These are phyloP conservation scores for Symphodus melops DNA, from an alignment of 2,113 vertebrate species.

Conservation along the genomic window DNA sequence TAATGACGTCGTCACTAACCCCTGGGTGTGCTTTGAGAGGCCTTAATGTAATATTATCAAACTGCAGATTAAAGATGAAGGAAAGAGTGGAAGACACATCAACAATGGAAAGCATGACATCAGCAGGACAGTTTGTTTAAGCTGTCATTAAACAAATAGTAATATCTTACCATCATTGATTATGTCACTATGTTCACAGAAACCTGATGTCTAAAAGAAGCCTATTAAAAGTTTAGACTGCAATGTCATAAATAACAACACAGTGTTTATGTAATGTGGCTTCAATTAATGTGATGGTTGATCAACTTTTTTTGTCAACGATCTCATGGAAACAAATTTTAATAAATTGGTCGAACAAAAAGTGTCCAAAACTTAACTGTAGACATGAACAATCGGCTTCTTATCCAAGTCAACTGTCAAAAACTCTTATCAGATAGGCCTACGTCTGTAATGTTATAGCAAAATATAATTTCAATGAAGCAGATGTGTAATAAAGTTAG, in stretches of 20 bases:
- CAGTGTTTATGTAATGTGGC: no score
- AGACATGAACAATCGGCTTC: no score
- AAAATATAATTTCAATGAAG: not conserved
- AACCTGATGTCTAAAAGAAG: not conserved
- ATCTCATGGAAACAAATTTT: not conserved
- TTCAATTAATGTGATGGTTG: not conserved
- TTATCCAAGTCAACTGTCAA: no score
- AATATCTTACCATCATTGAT: constrained; percentile 32
- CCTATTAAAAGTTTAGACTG: constrained; percentile 16
- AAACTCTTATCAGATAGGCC: no score
- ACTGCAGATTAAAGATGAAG: not conserved
- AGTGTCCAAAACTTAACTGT: not conserved
- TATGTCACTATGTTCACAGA: constrained; percentile 54
- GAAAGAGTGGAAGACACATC: not conserved
- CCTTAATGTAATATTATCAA: not conserved
- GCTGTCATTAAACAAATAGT: constrained; percentile 42
- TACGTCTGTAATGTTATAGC: not conserved
- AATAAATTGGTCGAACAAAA: not conserved
- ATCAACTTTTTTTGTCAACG: not conserved
- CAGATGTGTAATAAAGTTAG: not conserved
- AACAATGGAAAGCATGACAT: constrained; percentile 36
- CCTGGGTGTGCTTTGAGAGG: not conserved
- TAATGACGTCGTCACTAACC: constrained; percentile 60
- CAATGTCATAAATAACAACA: no score
- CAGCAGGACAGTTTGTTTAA: constrained; percentile 34